Conservation (phyloP, 1,140 invertebrate species). For the Zaprionus vittiger region DNA sequence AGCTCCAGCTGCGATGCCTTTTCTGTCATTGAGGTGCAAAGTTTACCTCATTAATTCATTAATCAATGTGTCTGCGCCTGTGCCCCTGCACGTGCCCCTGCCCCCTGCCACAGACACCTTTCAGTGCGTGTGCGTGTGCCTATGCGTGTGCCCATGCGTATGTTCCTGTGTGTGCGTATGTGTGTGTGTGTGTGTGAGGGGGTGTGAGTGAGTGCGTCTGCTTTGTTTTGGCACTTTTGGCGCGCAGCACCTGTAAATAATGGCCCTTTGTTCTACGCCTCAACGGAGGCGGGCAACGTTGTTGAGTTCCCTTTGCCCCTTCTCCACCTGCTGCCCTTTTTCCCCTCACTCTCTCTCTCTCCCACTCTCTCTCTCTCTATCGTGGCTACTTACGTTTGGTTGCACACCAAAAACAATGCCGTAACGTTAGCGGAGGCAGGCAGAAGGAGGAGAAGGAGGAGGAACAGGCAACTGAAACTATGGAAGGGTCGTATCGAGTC, state of each 20-base stretch:
- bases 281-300: conserved; percentile 52
- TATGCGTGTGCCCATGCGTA: conserved; percentile 30
- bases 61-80: conserved; percentile 80
- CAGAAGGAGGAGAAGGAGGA: background rate
- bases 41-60: conserved; percentile 84
- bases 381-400: conserved; percentile 59
- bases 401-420: conserved; percentile 60
- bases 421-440: conserved; percentile 11
- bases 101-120: background rate
- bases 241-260: conserved; percentile 82
- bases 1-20: conserved; percentile 56
- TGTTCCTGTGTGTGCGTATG: conserved; percentile 6
- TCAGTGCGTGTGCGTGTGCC: conserved; percentile 20
- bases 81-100: conserved; percentile 4
- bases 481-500: conserved; percentile 9
- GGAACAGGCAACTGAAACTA: background rate
- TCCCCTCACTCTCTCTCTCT: too few species aligned
- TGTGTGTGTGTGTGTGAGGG: conserved; percentile 20
- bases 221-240: conserved; percentile 82
- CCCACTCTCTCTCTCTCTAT: background rate
- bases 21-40: conserved; percentile 83
- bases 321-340: background rate
- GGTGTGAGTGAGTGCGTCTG: conserved; percentile 66
- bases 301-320: conserved; percentile 1
- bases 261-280: conserved; percentile 80